A percentile compares a stretch with the other conserved stretches of the same genome.
These are phyloP conservation scores for Columba guinea DNA, from an alignment of 2,797 vertebrate genomes.

Conservation along the genomic window DNA sequence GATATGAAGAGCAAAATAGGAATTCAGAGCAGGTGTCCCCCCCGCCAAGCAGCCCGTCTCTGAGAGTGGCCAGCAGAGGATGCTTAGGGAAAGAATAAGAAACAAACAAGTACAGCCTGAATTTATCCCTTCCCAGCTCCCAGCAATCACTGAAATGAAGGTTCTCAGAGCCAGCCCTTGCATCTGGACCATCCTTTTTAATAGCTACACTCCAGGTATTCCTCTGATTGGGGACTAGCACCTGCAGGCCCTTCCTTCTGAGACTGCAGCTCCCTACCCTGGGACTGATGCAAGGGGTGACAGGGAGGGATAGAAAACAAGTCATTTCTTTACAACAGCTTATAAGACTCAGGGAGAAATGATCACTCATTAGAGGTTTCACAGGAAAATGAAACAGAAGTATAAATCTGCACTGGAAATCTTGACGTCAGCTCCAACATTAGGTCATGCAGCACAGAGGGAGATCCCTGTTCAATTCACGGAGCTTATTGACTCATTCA, in stretches of 20 bases:
- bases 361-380: not conserved
- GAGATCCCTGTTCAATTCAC: constrained; percentile 35
- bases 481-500: not conserved
- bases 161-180: not conserved
- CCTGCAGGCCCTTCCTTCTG: not conserved
- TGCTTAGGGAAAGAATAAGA: constrained; percentile 57
- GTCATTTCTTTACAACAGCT: not conserved
- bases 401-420: not conserved
- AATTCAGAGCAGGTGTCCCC: not conserved
- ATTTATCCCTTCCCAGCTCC: not conserved
- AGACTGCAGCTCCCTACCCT: not conserved
- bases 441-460: constrained; percentile 38
- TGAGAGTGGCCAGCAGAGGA: constrained; percentile 59
- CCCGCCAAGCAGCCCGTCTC: not conserved
- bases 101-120: not conserved
- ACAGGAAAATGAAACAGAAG: not conserved
- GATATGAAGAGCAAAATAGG: not conserved
- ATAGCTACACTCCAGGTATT: not conserved
- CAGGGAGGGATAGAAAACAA: not conserved
- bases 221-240: not conserved
- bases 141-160: not conserved
- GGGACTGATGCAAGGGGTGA: not conserved
- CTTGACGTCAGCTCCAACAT: constrained; percentile 28
- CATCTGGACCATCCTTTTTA: not conserved
- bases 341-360: not conserved